These are phyloP conservation scores for Caenorhabditis inopinata DNA, from an alignment of 1,140 invertebrate genomes.

Conservation along the genomic window DNA sequence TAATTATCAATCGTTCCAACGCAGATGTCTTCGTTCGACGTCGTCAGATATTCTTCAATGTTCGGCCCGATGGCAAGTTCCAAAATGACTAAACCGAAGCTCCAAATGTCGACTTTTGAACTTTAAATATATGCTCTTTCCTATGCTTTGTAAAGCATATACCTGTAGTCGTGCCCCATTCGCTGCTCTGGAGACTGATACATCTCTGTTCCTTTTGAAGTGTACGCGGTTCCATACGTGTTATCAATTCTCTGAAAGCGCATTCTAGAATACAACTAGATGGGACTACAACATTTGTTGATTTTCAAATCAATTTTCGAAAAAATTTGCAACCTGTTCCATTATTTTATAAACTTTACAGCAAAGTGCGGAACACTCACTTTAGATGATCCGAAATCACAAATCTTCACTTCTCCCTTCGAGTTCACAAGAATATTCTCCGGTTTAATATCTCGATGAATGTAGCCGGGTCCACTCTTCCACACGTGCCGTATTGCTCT, in stretches of 20 bases:
- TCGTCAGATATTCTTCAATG: neutral
- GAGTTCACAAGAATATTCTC: conserved; percentile 16
- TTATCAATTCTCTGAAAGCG: neutral
- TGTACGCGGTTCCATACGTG: neutral
- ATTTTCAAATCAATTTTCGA: too few relatives aligned
- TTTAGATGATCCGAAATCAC: neutral
- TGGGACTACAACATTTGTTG: neutral
- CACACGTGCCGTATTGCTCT: neutral
- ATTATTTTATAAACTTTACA: too few relatives aligned
- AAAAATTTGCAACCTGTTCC: too few relatives aligned
- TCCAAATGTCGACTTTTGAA: conserved; percentile 11
- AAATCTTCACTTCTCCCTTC: neutral
- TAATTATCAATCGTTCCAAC: conserved; percentile 4
- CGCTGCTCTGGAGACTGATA: neutral
- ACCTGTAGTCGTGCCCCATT: neutral
- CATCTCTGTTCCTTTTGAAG: neutral
- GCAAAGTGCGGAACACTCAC: neutral
- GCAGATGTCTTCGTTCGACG: neutral
- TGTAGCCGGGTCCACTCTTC: neutral
- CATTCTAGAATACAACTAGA: too few relatives aligned
- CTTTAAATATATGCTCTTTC: neutral
- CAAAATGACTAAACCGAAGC: neutral
- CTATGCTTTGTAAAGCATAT: too few relatives aligned
- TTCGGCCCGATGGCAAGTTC: neutral
- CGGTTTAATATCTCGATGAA: conserved; percentile 7